Evolutionary conservation across 2,113 vertebrate genomes (phyloP).

Genomic region (Andinoacara biseriatus): DNA sequence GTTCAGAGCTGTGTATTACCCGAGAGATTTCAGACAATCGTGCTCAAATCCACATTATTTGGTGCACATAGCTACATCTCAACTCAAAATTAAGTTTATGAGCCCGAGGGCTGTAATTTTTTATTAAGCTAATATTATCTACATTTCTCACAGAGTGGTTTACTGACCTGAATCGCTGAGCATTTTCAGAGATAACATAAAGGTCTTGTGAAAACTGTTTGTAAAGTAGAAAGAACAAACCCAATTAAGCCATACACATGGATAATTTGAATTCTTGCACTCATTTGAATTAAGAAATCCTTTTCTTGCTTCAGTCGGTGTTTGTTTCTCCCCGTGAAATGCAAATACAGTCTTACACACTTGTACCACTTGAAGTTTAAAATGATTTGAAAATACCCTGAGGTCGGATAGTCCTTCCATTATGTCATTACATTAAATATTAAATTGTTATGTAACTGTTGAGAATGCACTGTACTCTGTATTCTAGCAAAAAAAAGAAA

Average conservation of each 20-base stretch:
- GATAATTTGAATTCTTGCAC: constrained; percentile 34
- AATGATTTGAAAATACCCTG: background rate
- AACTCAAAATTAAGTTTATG: constrained; percentile 41
- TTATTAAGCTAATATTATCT: constrained; percentile 51
- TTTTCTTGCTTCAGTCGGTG: constrained; percentile 9
- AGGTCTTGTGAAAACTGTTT: constrained; percentile 44
- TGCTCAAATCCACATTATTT: constrained; percentile 50
- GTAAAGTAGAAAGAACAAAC: constrained; percentile 35
- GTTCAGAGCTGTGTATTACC: constrained; percentile 54
- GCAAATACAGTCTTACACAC: constrained; percentile 23
- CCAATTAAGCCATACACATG: constrained; percentile 20
- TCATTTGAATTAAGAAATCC: constrained; percentile 17
- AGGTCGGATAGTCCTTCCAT: constrained; percentile 14
- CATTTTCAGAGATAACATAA: constrained; percentile 45
- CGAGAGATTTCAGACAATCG: constrained; percentile 63
- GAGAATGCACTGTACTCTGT: background rate
- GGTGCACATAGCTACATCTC: constrained; percentile 26
- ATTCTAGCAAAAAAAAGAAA: background rate
- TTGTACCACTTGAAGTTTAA: constrained; percentile 19
- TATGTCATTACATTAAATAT: constrained; percentile 26
- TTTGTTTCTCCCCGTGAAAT: constrained; percentile 38
- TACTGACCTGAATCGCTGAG: constrained; percentile 39
- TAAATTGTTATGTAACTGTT: constrained; percentile 28
- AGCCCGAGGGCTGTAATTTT: constrained; percentile 31
- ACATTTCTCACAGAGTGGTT: constrained; percentile 37